phyloP scores from a whole-genome alignment of 2,888 invertebrate genomes.

The Clostera curtula region DNA sequence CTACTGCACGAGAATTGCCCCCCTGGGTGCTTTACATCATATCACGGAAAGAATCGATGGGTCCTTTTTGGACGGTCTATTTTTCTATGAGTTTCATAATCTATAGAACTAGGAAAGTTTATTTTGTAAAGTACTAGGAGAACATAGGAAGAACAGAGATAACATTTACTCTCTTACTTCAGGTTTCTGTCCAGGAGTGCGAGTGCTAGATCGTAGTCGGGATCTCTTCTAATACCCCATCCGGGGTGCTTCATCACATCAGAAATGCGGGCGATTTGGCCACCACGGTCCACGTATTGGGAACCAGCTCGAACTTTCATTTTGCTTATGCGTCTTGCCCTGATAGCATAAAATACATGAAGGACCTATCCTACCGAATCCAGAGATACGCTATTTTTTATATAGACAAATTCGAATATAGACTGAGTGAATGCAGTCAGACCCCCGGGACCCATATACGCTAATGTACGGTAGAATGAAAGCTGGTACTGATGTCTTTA shows the following conservation, averaged over 20 bases:
- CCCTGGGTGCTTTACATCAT: no score
- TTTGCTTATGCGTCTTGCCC: conserved; percentile 35
- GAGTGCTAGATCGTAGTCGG: conserved; percentile 51
- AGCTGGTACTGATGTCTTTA: no score
- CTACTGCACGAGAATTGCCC: no score
- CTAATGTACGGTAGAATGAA: no score
- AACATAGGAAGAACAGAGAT: background rate
- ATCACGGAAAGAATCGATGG: no score
- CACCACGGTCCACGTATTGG: conserved; percentile 38
- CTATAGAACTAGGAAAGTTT: no score
- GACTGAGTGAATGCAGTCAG: no score
- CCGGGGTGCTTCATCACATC: conserved; percentile 53
- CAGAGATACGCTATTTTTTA: background rate
- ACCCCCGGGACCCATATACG: no score
- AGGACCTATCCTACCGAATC: no score
- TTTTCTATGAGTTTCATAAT: no score
- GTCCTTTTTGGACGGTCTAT: no score
- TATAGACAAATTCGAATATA: background rate
- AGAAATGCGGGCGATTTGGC: conserved; percentile 41
- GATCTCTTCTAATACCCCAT: conserved; percentile 47
- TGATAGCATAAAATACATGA: conserved; percentile 15
- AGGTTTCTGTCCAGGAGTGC: conserved; percentile 38
- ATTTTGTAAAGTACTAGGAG: no score
- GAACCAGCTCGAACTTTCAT: conserved; percentile 47
- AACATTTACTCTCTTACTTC: conserved; percentile 25